These are phyloP conservation scores for Aspidiotus destructor DNA, from an alignment of 2,888 invertebrate genomes.

Conservation along the genomic window DNA sequence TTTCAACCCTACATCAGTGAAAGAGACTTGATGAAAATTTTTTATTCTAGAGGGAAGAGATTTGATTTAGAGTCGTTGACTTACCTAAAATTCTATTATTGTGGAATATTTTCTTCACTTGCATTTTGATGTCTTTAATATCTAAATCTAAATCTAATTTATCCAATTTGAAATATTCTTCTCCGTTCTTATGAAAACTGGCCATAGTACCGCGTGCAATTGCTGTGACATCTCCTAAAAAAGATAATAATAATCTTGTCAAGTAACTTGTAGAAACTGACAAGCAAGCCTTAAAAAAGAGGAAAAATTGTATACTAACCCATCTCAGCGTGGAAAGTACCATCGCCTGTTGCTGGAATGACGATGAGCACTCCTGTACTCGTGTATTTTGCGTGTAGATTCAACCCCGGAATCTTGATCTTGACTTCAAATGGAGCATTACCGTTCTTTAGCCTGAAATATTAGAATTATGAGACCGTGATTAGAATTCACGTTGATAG, in stretches of 20 bases:
- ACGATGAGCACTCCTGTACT: constrained; percentile 60
- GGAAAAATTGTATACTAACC: constrained; percentile 39
- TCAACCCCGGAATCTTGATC: constrained; percentile 54
- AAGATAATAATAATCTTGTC: neutral
- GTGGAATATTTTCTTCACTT: constrained; percentile 56
- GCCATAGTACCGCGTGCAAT: constrained; percentile 52
- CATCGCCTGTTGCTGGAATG: constrained; percentile 60
- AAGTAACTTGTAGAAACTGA: neutral
- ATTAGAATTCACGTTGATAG: too few species aligned
- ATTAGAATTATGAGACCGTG: neutral
- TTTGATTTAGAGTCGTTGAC: constrained; percentile 39
- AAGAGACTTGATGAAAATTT: too few species aligned
- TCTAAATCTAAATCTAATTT: constrained; percentile 51
- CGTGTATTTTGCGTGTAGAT: constrained; percentile 55
- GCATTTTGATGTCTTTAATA: constrained; percentile 54
- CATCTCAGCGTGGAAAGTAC: constrained; percentile 56
- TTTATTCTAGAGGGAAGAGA: too few species aligned
- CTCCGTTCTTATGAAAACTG: constrained; percentile 40
- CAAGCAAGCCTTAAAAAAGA: neutral
- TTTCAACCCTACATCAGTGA: too few species aligned
- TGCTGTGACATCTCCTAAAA: constrained; percentile 50
- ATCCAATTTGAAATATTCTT: constrained; percentile 54
- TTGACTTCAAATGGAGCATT: constrained; percentile 57
- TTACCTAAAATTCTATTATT: constrained; percentile 60
- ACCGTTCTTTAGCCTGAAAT: constrained; percentile 47